These are phyloP conservation scores for Synanthedon formicaeformis DNA, from an alignment of 2,888 invertebrate genomes.

Conservation along the genomic window DNA sequence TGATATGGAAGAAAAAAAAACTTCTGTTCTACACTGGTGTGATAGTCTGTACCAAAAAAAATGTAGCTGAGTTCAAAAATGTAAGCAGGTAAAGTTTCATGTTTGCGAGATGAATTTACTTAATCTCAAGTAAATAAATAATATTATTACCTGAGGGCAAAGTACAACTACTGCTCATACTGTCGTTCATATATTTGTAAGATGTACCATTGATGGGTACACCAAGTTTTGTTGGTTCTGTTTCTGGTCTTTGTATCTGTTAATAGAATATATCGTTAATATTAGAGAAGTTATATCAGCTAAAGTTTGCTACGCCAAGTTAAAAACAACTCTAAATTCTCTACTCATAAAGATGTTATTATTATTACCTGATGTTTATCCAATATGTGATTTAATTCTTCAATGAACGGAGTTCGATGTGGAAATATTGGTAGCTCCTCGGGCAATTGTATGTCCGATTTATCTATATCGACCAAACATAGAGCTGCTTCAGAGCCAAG, in stretches of 20 bases:
- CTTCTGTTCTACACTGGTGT: too few relatives aligned
- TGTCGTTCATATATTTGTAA: constrained; percentile 68
- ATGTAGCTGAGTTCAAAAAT: too few relatives aligned
- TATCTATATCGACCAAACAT: constrained; percentile 97
- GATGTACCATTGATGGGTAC: constrained; percentile 56
- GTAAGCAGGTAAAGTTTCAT: too few relatives aligned
- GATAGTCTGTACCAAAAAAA: too few relatives aligned
- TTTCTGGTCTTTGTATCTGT: constrained; percentile 61
- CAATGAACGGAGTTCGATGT: constrained; percentile 86
- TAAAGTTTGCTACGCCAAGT: too few relatives aligned
- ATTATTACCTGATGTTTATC: constrained; percentile 77
- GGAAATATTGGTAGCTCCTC: constrained; percentile 96
- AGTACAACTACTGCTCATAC: constrained; percentile 85
- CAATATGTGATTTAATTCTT: constrained; percentile 81
- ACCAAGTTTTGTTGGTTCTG: constrained; percentile 59
- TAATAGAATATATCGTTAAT: not conserved
- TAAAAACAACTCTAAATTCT: too few relatives aligned
- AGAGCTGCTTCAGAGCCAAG: constrained; percentile 86
- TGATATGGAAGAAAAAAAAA: too few relatives aligned
- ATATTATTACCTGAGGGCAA: constrained; percentile 69
- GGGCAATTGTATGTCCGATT: constrained; percentile 90
- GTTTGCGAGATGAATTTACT: too few relatives aligned
- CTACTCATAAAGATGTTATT: not conserved
- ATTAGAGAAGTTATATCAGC: too few relatives aligned
- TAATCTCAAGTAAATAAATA: not conserved